Base-by-base conservation (phyloP, 2,888 invertebrate genomes). In the Cotesia congregata region DNA sequence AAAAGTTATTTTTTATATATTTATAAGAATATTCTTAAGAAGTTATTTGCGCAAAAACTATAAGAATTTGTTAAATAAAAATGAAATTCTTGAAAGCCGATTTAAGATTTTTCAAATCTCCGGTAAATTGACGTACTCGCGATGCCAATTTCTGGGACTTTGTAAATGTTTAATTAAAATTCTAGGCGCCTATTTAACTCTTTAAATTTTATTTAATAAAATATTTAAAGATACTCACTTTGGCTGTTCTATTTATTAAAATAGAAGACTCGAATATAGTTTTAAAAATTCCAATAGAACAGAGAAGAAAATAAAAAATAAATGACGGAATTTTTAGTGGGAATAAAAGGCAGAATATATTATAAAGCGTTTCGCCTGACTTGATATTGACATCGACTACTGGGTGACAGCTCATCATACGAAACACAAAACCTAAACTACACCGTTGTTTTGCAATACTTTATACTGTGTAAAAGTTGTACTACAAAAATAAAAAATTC, bases 281-380 rank as follows among this genome's bases (percentile, higher is more conserved):
- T 50, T 12, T 12, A 50, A 50, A 50, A 50, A 50, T 50, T 12
- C 9, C 7, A 50, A 7, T 3, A 50, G 12, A 50, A 50, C 50
- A 50, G 12, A 12, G 50, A 70, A 70, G 38, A 38, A 9, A n/a
- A 39, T 59, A 71, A 70, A 71, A 30, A 60, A 60, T 20, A 30
- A 2, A 71, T 50, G 9, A 20, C 1, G 2, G 12, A 9, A 12
- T 50, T 50, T 50, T 50, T 50, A 12, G 50, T 12, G 7, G 50
- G 12, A 50, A 50, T 50, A 12, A 50, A 50, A 7, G 7, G 50
- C 50, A 50, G 50, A 50, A 12, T 50, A 50, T 50, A 50, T 50
- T 12, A 50, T 50, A 50, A 50, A 50, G 50, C 12, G 50, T 50
- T 50, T 50, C 50, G 50, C 12, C 50, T 50, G 50, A 50, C 50